A percentile compares a stretch with the other conserved stretches of the same genome.
Evolutionary conservation across 2,888 invertebrate species (phyloP).

Genomic region (Congeria kusceri): DNA sequence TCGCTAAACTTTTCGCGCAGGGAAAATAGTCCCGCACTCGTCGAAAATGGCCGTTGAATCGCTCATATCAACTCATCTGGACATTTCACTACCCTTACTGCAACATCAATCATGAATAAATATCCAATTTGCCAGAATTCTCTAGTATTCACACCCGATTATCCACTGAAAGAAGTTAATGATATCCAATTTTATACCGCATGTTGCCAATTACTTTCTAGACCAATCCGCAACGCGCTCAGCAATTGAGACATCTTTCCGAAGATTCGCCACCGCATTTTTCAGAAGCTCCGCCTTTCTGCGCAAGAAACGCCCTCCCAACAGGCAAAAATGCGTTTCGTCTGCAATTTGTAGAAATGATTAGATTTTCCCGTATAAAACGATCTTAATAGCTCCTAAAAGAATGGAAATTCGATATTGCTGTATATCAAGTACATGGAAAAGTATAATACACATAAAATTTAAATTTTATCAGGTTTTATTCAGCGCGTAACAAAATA

Average conservation of each 20-base stretch:
- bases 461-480: too few species aligned
- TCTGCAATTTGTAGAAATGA: constrained; percentile 4
- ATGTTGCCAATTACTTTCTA: constrained; percentile 61
- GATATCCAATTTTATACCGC: constrained; percentile 66
- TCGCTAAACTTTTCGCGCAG: not conserved
- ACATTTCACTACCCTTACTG: constrained; percentile 18
- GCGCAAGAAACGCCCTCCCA: constrained; percentile 33
- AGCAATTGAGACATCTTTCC: constrained; percentile 56
- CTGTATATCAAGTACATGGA: not conserved
- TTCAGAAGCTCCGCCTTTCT: constrained; percentile 27
- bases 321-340: not conserved
- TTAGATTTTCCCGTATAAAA: constrained; percentile 6
- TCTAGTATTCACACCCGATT: constrained; percentile 63
- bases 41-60: not conserved
- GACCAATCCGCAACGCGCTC: constrained; percentile 55
- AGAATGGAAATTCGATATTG: constrained; percentile 1
- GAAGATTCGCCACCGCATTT: constrained; percentile 22
- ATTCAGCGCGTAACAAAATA: too few species aligned
- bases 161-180: constrained; percentile 68
- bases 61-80: not conserved
- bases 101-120: constrained; percentile 66
- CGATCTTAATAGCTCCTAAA: not conserved
- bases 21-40: constrained; percentile 15
- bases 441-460: too few species aligned
- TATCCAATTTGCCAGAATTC: constrained; percentile 69